Percentiles rank a stretch among this genome's conserved stretches.
phyloP scores from a whole-genome alignment of 2,797 vertebrate genomes.

The Poecilia picta region DNA sequence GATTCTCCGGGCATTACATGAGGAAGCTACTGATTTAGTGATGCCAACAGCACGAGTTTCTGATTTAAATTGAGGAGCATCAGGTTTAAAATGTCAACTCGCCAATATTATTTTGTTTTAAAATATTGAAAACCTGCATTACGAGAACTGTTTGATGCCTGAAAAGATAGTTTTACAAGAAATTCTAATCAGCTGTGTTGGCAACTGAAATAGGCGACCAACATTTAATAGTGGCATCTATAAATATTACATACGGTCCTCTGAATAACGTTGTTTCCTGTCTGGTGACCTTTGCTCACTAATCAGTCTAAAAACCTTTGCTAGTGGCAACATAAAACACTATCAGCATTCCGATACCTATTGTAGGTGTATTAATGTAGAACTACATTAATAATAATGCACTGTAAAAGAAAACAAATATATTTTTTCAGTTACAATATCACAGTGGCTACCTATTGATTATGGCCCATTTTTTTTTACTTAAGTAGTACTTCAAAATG shows the following conservation, averaged over 20 bases:
- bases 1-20: not conserved
- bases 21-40: not conserved
- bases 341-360: not conserved
- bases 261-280: not conserved
- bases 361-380: not conserved
- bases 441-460: no score
- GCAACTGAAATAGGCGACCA: not conserved
- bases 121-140: not conserved
- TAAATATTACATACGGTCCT: not conserved
- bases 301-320: not conserved
- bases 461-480: not conserved
- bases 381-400: no score
- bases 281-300: not conserved
- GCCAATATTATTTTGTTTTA: not conserved
- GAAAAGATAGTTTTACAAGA: not conserved
- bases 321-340: not conserved
- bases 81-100: not conserved
- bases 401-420: no score
- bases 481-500: slow-evolving; percentile 25
- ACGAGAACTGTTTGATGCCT: not conserved
- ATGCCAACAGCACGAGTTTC: not conserved
- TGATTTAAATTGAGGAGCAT: not conserved
- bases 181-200: not conserved
- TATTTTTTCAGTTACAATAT: no score
- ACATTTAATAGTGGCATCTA: not conserved